These are phyloP conservation scores for Semnopithecus entellus DNA, from an alignment of 2,113 vertebrate species.

Conservation along the genomic window DNA sequence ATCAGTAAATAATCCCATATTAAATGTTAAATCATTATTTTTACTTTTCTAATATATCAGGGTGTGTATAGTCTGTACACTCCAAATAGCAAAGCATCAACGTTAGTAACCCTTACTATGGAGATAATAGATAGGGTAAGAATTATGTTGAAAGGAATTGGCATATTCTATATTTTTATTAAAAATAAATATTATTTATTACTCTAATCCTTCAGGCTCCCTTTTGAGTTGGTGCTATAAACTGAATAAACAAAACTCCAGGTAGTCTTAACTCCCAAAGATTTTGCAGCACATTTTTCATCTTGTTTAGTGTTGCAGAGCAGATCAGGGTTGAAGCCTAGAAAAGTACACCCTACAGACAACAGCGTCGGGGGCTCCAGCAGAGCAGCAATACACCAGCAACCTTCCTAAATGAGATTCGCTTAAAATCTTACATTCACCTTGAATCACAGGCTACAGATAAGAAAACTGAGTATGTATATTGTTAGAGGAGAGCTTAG, in stretches of 20 bases:
- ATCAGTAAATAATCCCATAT: background rate
- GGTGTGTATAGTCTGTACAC: background rate
- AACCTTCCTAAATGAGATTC: slow-evolving; percentile 4
- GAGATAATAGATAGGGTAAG: background rate
- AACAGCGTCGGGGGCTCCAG: background rate
- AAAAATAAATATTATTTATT: slow-evolving; percentile 58
- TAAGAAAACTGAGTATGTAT: background rate
- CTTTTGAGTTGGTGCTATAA: slow-evolving; percentile 41
- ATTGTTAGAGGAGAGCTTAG: background rate
- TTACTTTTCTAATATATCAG: background rate
- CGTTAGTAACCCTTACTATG: background rate
- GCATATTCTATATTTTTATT: slow-evolving; percentile 46
- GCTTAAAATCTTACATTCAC: background rate
- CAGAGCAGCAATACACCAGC: background rate
- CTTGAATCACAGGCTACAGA: background rate
- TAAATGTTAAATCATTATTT: slow-evolving; percentile 52
- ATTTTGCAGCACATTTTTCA: slow-evolving; percentile 53
- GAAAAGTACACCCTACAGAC: background rate
- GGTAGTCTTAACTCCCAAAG: slow-evolving; percentile 18
- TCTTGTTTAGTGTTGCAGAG: background rate
- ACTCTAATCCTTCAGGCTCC: slow-evolving; percentile 8
- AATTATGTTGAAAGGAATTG: background rate
- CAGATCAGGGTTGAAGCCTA: slow-evolving; percentile 26
- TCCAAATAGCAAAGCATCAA: background rate
- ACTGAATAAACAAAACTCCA: slow-evolving; percentile 57